Base-by-base conservation (phyloP, 2,797 vertebrate genomes). In the Pristis pectinata region DNA sequence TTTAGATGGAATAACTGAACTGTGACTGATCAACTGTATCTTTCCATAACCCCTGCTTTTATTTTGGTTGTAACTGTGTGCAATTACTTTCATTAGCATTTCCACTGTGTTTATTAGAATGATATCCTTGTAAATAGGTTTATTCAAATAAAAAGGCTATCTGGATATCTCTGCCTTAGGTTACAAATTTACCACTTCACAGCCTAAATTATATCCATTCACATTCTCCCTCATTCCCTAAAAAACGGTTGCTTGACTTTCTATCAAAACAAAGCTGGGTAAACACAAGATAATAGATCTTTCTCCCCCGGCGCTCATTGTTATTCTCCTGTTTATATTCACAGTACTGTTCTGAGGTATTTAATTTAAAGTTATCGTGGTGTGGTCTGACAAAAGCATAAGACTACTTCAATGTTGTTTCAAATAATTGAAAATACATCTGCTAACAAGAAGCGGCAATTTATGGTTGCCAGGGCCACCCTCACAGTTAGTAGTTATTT, bases 211-310 rank as follows among this genome's bases (percentile, higher is more conserved):
- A 34, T 17, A 93, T 4, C 30, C 92, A 74, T 93, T 93, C 70
- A 34, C 41, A 53, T 72, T 74, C 44, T 53, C 41, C 44, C 22
- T 44, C 92, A 93, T 34, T 27, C 64, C 44, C 9, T 17, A 72
- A 27, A 74, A 49, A 72, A 30, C 1, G 19, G 44, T 53, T 53
- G 41, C 41, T 93, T 74, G 67, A 72, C 41, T 72, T 93, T 49
- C 37, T 93, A 93, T 72, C 64, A 93, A 91, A 70, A 93, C 70
- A 93, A 93, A 93, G 91, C 91, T 93, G 41, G 91, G 10, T 93
- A 72, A 93, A 93, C 67, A 72, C 64, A 93, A 30, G 64, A 72
- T 49, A 93, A 72, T 93, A 72, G 91, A 61, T 91, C 70, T 72
- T 67, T 72, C n/a, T 34, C 8, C 30, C 34, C 19, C 22, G 41